These are phyloP conservation scores for Austrolebias charrua DNA, from an alignment of 2,797 vertebrate genomes.

Conservation along the genomic window DNA sequence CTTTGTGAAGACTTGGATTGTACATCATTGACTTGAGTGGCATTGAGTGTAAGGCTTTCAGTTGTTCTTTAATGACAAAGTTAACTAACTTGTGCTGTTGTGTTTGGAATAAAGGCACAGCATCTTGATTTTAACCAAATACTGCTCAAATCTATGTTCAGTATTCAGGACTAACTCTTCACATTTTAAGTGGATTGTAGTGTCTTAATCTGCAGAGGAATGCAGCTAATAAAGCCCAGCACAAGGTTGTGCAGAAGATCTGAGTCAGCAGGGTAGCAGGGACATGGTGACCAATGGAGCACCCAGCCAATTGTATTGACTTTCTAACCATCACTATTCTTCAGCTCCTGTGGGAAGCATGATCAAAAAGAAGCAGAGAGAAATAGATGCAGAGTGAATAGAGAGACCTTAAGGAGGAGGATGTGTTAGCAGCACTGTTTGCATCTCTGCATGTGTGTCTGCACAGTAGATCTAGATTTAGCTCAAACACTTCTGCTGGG, in stretches of 20 bases:
- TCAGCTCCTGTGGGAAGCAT: constrained; percentile 48
- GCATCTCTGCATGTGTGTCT: neutral
- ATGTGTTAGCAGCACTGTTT: neutral
- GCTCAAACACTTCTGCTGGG: neutral
- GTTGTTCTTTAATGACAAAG: too few species aligned
- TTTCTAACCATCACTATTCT: constrained; percentile 41
- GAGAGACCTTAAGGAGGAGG: constrained; percentile 5
- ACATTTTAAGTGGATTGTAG: constrained; percentile 19
- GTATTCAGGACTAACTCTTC: constrained; percentile 31
- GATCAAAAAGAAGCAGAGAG: constrained; percentile 58
- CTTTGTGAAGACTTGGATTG: too few species aligned
- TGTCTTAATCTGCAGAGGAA: constrained; percentile 23
- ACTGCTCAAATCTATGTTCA: constrained; percentile 24
- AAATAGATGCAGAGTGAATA: constrained; percentile 30
- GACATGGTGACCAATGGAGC: constrained; percentile 68
- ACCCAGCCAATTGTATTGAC: constrained; percentile 56
- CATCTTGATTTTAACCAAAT: constrained; percentile 3
- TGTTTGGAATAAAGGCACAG: too few species aligned
- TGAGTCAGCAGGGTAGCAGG: constrained; percentile 67
- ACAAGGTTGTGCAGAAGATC: constrained; percentile 66
- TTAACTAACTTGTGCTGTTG: too few species aligned
- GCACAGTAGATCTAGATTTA: constrained; percentile 37
- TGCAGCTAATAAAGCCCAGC: constrained; percentile 71
- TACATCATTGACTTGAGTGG: too few species aligned
- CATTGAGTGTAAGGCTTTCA: too few species aligned